A percentile compares a stretch with the other conserved stretches of the same genome.
phyloP scores from a whole-genome alignment of 2,113 vertebrate species.

The Lophius piscatorius region DNA sequence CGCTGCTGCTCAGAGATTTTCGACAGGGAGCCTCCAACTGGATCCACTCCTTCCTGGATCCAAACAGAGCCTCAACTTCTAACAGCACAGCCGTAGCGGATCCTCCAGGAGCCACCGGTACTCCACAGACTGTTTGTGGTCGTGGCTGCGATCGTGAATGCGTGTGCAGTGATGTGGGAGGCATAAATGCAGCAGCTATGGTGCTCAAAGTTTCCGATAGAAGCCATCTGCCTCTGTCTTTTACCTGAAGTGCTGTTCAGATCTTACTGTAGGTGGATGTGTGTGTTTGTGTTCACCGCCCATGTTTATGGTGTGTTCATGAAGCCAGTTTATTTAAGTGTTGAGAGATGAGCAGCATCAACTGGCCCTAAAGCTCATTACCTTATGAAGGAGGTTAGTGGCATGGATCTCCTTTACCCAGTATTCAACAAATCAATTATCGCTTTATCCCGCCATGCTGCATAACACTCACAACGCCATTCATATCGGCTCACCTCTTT shows the following conservation, averaged over 20 bases:
- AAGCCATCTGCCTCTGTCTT: conserved; percentile 2
- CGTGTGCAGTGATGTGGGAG: conserved; percentile 15
- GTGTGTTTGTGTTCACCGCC: not conserved
- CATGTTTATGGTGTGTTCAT: conserved; percentile 20
- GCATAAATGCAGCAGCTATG: conserved; percentile 14
- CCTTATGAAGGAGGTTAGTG: conserved; percentile 36
- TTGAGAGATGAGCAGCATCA: not conserved
- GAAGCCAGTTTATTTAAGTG: conserved; percentile 16
- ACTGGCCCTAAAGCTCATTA: conserved; percentile 20
- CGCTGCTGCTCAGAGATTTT: conserved; percentile 83
- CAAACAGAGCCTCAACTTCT: conserved; percentile 60
- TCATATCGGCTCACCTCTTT: conserved; percentile 52
- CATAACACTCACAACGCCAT: conserved; percentile 24
- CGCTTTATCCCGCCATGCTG: conserved; percentile 25
- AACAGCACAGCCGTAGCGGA: conserved; percentile 40
- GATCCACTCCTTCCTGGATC: conserved; percentile 86
- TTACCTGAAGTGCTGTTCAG: too few species aligned
- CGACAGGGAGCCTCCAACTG: conserved; percentile 87
- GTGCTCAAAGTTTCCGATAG: conserved; percentile 12
- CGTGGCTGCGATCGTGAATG: not conserved
- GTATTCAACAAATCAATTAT: conserved; percentile 42
- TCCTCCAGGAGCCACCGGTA: conserved; percentile 55
- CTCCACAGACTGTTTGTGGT: conserved; percentile 5
- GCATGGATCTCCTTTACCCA: conserved; percentile 36
- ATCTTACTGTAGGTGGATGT: not conserved